Percentiles rank a stretch among this genome's conserved stretches.
These are phyloP conservation scores for Burhinus oedicnemus DNA, from an alignment of 2,113 vertebrate genomes.

Conservation along the genomic window DNA sequence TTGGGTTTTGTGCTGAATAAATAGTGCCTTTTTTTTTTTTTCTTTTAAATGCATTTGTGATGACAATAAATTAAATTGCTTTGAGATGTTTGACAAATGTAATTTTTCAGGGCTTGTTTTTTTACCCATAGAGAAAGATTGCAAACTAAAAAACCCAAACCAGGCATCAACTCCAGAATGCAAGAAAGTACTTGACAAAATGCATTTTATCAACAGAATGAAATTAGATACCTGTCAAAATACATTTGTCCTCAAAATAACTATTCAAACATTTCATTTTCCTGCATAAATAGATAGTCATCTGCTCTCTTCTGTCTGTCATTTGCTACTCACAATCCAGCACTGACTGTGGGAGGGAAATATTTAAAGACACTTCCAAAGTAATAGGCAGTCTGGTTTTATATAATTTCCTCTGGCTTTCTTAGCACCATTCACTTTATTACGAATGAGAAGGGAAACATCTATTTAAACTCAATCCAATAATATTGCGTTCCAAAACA, in stretches of 20 bases:
- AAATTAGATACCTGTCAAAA: slow-evolving; percentile 81
- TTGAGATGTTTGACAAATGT: slow-evolving; percentile 62
- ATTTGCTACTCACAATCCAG: slow-evolving; percentile 45
- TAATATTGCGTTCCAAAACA: slow-evolving; percentile 52
- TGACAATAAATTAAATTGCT: slow-evolving; percentile 47
- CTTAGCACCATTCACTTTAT: slow-evolving; percentile 44
- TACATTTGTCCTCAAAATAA: slow-evolving; percentile 75
- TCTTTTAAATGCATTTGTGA: slow-evolving; percentile 2
- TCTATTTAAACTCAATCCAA: slow-evolving; percentile 71
- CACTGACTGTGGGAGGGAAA: slow-evolving; percentile 53
- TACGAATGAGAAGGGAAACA: slow-evolving; percentile 55
- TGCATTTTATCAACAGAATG: slow-evolving; percentile 70
- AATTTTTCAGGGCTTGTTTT: background rate
- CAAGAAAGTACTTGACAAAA: slow-evolving; percentile 62
- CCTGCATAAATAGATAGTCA: slow-evolving; percentile 70
- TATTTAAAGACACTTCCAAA: slow-evolving; percentile 65
- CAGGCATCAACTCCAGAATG: slow-evolving; percentile 21
- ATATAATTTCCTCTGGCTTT: slow-evolving; percentile 50
- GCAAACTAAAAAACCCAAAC: background rate
- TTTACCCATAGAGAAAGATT: background rate
- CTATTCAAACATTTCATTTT: slow-evolving; percentile 71
- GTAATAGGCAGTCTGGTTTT: slow-evolving; percentile 51
- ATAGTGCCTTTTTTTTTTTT: background rate
- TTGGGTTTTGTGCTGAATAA: slow-evolving; percentile 8
- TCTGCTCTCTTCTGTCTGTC: slow-evolving; percentile 64